A percentile compares a stretch with the other conserved stretches of the same genome.
Conservation (phyloP, 1,140 invertebrate genomes). For the Muscidifurax raptorellus region DNA sequence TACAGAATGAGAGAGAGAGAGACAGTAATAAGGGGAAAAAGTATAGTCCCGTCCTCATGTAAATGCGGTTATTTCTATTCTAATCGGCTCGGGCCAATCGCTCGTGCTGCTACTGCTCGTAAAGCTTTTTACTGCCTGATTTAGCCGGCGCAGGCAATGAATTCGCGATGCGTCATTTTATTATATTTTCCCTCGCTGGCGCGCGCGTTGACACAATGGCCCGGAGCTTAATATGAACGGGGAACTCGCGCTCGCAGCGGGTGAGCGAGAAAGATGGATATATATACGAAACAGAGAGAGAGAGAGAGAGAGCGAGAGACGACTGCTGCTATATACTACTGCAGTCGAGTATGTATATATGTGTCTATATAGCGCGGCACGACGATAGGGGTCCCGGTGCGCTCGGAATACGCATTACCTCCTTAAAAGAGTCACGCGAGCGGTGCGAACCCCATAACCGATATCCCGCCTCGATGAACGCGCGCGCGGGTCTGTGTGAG, state of each 20-base stretch:
- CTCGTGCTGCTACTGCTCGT: neutral
- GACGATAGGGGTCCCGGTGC: neutral
- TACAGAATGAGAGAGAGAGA: neutral
- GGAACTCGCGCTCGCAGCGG: neutral
- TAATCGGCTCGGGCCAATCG: slow-evolving; percentile 25
- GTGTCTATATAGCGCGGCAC: neutral
- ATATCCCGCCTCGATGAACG: slow-evolving; percentile 23
- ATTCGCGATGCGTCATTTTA: slow-evolving; percentile 35
- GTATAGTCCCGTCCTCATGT: neutral
- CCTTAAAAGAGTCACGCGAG: slow-evolving; percentile 23
- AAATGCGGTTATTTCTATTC: slow-evolving; percentile 33
- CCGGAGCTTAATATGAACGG: slow-evolving; percentile 14
- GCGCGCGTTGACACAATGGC: neutral
- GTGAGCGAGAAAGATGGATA: neutral
- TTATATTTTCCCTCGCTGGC: slow-evolving; percentile 15
- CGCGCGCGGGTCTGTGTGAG: neutral
- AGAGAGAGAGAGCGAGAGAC: neutral
- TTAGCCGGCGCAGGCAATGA: slow-evolving; percentile 19
- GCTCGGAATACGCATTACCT: slow-evolving; percentile 40
- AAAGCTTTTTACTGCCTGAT: slow-evolving; percentile 35
- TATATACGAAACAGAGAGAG: neutral
- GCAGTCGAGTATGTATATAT: neutral
- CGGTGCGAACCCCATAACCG: neutral
- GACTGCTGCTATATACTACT: neutral
- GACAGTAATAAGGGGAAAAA: neutral